phyloP scores from a whole-genome alignment of 2,113 vertebrate species.

The Cheilinus undulatus region DNA sequence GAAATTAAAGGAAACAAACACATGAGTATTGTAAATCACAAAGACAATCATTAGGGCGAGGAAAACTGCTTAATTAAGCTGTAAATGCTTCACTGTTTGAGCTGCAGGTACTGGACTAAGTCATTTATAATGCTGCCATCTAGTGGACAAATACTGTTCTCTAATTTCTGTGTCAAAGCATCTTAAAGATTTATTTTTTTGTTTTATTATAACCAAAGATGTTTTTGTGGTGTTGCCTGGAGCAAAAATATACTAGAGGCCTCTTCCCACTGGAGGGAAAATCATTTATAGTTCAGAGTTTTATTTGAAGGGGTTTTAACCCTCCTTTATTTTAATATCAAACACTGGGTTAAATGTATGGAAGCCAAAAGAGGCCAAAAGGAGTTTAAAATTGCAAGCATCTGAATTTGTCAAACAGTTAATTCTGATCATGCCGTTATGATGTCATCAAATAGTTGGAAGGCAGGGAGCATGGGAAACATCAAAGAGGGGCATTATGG shows the following conservation, averaged over 20 bases:
- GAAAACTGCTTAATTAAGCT: not conserved
- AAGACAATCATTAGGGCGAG: conserved; percentile 36
- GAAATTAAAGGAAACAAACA: not conserved
- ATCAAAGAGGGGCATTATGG: conserved; percentile 9
- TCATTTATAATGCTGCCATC: conserved; percentile 54
- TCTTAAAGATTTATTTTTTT: conserved; percentile 46
- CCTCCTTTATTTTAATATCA: conserved; percentile 68
- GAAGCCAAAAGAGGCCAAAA: conserved; percentile 23
- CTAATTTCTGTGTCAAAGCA: conserved; percentile 64
- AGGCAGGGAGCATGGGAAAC: not conserved
- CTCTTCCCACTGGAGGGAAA: conserved; percentile 49
- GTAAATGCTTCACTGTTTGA: not conserved
- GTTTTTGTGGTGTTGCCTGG: conserved; percentile 80
- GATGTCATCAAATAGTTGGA: not conserved
- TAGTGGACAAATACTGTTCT: conserved; percentile 65
- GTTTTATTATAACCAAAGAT: conserved; percentile 80
- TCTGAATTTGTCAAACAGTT: not conserved
- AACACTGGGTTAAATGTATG: conserved; percentile 73
- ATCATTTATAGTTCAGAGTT: conserved; percentile 51
- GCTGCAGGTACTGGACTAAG: conserved; percentile 71
- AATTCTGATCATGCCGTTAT: not conserved
- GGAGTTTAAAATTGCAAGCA: not conserved
- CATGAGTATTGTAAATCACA: not conserved
- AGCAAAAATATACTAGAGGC: conserved; percentile 71
- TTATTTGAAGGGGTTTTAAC: conserved; percentile 67